Evolutionary conservation across 2,113 vertebrate species (phyloP), one percentile per base, ranked within the genome.

Genomic region (Gallinago undulata): DNA sequence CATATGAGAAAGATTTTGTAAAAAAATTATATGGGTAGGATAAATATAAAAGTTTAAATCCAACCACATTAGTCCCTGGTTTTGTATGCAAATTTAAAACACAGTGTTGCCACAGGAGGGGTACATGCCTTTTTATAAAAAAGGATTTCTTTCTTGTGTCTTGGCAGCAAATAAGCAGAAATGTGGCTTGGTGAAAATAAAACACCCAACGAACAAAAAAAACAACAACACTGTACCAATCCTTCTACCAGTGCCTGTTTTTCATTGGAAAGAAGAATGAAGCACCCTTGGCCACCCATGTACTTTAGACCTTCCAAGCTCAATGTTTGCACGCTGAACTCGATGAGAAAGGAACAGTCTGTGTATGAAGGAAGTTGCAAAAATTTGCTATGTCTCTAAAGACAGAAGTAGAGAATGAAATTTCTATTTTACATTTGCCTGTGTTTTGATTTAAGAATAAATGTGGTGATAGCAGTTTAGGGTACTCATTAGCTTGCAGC

Each of bases 81-180:
- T 87, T 89, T 80, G 7, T 18, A 35, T 27, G 5, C 28, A 78
- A 68, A 90, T 75, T 72, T 69, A 33, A 84, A 68, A 41, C 74
- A 39, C 11, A 51, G 30, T 13, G 8, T 43, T 63, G 21, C 39
- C 37, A 43, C 35, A 69, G 62, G 47, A 77, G 72, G 47, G 4
- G 9, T 45, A 82, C 17, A 55, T 68, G 25, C 3, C 4, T 66
- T 53, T 86, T 57, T 67, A 8, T 33, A 23, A 3, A 30, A 69
- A 3, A 1, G 1, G 0, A n/a, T 74, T 70, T 35, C 5, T 53
- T 89, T 75, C 30, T 63, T 80, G 12, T 70, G 55, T 76, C 56
- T 91, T 90, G 72, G 84, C 60, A 96, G 56, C 9, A 72, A 86
- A 87, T 56, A 63, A 90, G 47, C 28, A 94, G n/a, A 90, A 90